Percentiles rank a stretch among this genome's conserved stretches.
Evolutionary conservation across 2,113 vertebrate species (phyloP).

Genomic region (Burhinus oedicnemus): DNA sequence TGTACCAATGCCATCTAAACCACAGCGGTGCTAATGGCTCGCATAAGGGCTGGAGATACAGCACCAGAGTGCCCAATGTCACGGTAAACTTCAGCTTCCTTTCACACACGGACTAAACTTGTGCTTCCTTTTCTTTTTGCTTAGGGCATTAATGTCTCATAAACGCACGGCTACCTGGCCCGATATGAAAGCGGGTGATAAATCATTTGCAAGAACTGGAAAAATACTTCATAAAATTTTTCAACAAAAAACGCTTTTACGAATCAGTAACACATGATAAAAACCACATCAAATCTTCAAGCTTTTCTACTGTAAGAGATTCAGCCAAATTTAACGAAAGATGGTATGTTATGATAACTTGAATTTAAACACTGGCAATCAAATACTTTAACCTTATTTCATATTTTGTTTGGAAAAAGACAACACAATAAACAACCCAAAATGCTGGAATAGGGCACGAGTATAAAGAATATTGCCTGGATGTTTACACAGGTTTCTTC

Average conservation of each 20-base stretch:
- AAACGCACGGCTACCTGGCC: background rate
- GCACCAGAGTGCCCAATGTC: background rate
- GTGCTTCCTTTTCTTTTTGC: background rate
- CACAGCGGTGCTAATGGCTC: background rate
- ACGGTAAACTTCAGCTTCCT: background rate
- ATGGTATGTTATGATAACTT: background rate
- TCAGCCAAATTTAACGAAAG: background rate
- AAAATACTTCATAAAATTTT: background rate
- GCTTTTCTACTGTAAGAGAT: background rate
- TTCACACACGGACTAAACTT: background rate
- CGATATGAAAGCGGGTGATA: background rate
- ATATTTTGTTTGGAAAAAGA: background rate
- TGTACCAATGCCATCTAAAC: background rate
- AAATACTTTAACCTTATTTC: background rate
- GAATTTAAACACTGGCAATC: background rate
- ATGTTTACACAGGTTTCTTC: slow-evolving; percentile 22
- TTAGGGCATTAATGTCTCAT: background rate
- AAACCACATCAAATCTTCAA: background rate
- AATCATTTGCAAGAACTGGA: background rate
- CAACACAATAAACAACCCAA: background rate
- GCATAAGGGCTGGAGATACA: background rate
- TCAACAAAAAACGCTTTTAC: background rate
- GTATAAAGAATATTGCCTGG: background rate
- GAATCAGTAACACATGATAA: background rate
- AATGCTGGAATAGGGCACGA: background rate